Evolutionary conservation across 2,797 vertebrate species (phyloP), one percentile per base, ranked within the genome.

Genomic region (Euphonia xanthogaster): DNA sequence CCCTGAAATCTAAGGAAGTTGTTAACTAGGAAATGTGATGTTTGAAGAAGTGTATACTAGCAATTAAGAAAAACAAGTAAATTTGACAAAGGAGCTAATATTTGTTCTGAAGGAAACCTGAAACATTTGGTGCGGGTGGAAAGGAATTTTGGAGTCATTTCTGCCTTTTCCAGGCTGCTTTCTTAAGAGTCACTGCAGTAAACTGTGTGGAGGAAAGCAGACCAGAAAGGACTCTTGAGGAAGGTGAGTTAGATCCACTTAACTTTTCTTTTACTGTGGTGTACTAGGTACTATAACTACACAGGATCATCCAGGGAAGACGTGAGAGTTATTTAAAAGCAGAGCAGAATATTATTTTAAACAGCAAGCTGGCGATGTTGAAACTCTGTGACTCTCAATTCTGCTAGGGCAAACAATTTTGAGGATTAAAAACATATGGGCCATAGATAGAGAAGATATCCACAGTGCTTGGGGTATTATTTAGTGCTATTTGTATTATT

Each of bases 361-460:
- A 70, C 50, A 81, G 22, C 42, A 15, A 51, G 24, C 37, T 74
- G 61, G 60, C 71, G 61, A 55, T 70, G 33, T 74, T 93, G 85
- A 94, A 91, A 93, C 33, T 66, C 0, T 1, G 54, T 86, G 68
- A 80, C 54, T 88, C 71, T 82, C 62, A 40, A 3, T 89, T 92
- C 75, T 92, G 80, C 60, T 93, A 88, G 37, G 55, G 25, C 60
- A 1, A 94, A 82, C 77, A 76, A 63, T 93, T 92, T 85, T 74
- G 58, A 86, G 84, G 89, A 95, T 92, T 93, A 80, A 86, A 95
- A 96, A 76, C 90, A 90, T 92, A 90, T 93, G 92, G 88, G 53
- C 86, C 47, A 44, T 76, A 95, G 90, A 86, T 94, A 54, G 1
- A 79, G 51, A 66, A 87, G 72, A 94, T 80, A 91, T 74, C 68